These are phyloP conservation scores for Heliconius charithonia DNA, from an alignment of 2,888 invertebrate species.

Conservation along the genomic window DNA sequence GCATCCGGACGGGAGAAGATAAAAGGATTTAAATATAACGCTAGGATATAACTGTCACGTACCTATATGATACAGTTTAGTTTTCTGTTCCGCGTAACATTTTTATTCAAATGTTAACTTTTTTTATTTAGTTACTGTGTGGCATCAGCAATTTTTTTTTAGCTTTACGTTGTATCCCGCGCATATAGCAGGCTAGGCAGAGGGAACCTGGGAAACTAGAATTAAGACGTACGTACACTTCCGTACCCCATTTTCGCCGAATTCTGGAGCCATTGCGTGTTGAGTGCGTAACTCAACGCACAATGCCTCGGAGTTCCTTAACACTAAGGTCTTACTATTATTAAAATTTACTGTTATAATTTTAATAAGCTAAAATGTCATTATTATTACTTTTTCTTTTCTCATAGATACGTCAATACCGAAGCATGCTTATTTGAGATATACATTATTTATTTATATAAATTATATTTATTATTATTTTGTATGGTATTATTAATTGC, in stretches of 20 bases:
- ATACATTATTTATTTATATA: neutral
- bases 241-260: too few relatives aligned
- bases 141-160: neutral
- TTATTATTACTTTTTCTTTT: too few relatives aligned
- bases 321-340: too few relatives aligned
- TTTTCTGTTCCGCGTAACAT: constrained; percentile 34
- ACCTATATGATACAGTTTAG: neutral
- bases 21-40: constrained; percentile 73
- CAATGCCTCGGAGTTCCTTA: too few relatives aligned
- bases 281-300: too few relatives aligned
- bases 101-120: constrained; percentile 32
- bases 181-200: too few relatives aligned
- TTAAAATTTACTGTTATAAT: too few relatives aligned
- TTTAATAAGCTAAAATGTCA: too few relatives aligned
- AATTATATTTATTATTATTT: neutral
- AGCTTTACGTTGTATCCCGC: neutral
- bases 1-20: constrained; percentile 55
- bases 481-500: neutral
- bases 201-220: too few relatives aligned
- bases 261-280: too few relatives aligned
- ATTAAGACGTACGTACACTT: too few relatives aligned
- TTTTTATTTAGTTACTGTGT: neutral
- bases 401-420: too few relatives aligned
- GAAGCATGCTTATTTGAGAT: neutral
- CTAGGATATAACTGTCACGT: constrained; percentile 54